Base-by-base conservation (phyloP, 1,140 invertebrate genomes). In the Globodera rostochiensis region DNA sequence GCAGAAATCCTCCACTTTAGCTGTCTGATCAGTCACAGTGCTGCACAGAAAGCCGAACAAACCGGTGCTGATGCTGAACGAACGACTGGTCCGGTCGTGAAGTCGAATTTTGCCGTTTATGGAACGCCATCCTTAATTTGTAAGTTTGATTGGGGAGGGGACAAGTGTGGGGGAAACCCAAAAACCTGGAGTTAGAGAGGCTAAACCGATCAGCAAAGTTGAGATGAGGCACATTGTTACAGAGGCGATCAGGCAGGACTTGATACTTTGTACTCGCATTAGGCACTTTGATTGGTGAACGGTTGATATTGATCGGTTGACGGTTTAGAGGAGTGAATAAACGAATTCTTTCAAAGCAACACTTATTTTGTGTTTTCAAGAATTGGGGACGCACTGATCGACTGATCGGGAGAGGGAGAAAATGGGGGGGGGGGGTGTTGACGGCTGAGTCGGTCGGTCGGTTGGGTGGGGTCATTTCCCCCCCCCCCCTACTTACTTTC, bases 191-290 rank as follows among this genome's bases (percentile, higher is more conserved):
- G 69, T 45, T 11, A 71, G 69, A 13, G 69, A 45, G 36, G 69
- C 69, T 6, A 71, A 36, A 45, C n/a, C 9, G 19, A 71, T 71
- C 6, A 71, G 2, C 5, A 71, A n/a, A 71, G 69, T 6, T 9
- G 69, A 45, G 69, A 71, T 4, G 8, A 71, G 25, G 69, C 8
- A 71, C 36, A 71, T 15, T 7, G 36, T 13, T 13, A 7, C 8
- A 19, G 46, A 71, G 25, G 69, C 25, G 25, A 71, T 45, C 4
- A 71, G 69, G 11, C 25, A 36, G 1, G 69, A 71, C 19, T 71
- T 71, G 69, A 71, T 71, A 45, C 69, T 36, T 45, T 71, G 69
- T 11, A 71, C 69, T 11, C 69, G 69, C 69, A 71, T 71, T 45
- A 8, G n/a, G n/a, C 36, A 19, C n/a, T 15, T 66, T 66, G 21